Conservation (phyloP, 2,888 invertebrate species). For the Drosophila lutescens region DNA sequence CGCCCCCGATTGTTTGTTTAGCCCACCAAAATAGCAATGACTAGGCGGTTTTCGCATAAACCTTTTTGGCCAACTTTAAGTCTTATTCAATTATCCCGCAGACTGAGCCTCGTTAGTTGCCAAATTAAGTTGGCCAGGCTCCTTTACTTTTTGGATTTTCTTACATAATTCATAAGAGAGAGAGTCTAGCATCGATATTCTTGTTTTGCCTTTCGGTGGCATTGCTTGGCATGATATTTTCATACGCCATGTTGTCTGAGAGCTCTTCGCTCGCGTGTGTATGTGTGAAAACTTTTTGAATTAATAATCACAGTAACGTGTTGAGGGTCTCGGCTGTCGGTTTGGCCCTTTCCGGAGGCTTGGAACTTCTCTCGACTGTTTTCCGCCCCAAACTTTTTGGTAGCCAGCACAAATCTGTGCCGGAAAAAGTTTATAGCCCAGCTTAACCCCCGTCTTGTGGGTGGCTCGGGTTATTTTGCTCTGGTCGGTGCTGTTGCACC, state of each 20-base stretch:
- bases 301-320: constrained; percentile 50
- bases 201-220: constrained; percentile 6
- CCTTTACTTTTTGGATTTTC: constrained; percentile 25
- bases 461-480: constrained; percentile 12
- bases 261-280: background rate
- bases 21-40: constrained; percentile 21
- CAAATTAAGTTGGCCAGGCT: constrained; percentile 27
- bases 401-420: constrained; percentile 43
- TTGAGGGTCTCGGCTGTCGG: constrained; percentile 35
- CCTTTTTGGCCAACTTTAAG: constrained; percentile 9
- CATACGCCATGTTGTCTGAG: constrained; percentile 13
- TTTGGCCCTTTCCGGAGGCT: constrained; percentile 4
- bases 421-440: constrained; percentile 30
- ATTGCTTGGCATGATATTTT: constrained; percentile 24
- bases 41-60: background rate
- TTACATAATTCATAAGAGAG: constrained; percentile 28
- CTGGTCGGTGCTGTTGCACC: constrained; percentile 7
- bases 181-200: constrained; percentile 2
- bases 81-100: constrained; percentile 21
- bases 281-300: constrained; percentile 53
- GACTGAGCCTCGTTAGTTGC: constrained; percentile 14
- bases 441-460: constrained; percentile 41
- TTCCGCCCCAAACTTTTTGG: constrained; percentile 29
- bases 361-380: constrained; percentile 9
- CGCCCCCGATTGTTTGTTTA: constrained; percentile 31